Evolutionary conservation across 2,888 invertebrate species (phyloP), one percentile per base, ranked within the genome.

Genomic region (Ommatoiulus sabulosus): DNA sequence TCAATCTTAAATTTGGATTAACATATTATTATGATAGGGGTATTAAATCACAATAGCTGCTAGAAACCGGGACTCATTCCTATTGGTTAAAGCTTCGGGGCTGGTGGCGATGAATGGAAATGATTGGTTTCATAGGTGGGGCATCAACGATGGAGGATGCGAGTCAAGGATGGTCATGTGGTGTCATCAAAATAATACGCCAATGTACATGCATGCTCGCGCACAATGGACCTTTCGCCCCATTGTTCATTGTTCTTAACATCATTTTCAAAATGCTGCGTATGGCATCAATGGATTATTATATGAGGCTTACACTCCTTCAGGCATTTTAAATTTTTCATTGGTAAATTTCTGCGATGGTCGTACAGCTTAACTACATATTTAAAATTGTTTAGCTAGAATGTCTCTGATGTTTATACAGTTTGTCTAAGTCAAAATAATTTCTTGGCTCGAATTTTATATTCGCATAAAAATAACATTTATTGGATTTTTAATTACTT

Each of bases 1-100:
- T 35, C 80, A 35, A 80, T 80, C 80, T 80, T 80, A 80, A 80
- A 35, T 80, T 80, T 35, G 80, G 80, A 80, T 80, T 80, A 80
- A 80, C 80, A 80, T 80, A 80, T 80, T 63, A 63, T 63, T 80
- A 80, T 80, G 80, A 80, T 80, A 80, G 80, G 57, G 80, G 80
- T 80, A 80, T 35, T 10, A 80, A 80, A 80, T 35, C 35, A 80
- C 80, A 80, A 80, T 80, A 24, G 72, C n/a, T 20, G 24, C 20
- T 72, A 3, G 72, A 72, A 80, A 24, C 35, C 10, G 80, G 80
- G 80, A 10, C 24, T 35, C 80, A 12, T 24, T 80, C 35, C 80
- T 24, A 80, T 80, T 80, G 80, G 80, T 80, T 24, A 6, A 24
- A 24, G 24, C 72, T 72, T 24, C 24, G 24, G 72, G 80, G 80